These are phyloP conservation scores for Leucophenga maculata DNA, from an alignment of 2,888 invertebrate species.

Conservation along the genomic window DNA sequence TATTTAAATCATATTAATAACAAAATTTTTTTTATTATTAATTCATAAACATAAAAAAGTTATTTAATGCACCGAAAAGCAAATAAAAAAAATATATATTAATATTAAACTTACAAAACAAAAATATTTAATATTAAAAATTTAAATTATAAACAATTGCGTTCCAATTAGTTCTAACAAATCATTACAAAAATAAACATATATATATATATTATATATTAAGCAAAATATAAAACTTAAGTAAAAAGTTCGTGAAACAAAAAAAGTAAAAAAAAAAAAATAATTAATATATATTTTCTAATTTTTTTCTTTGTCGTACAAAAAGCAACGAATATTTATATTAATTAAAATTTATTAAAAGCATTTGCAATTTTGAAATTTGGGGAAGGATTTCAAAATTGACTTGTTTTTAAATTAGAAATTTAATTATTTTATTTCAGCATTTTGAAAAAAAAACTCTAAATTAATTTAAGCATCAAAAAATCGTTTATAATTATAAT, in stretches of 20 bases:
- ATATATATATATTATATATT: constrained; percentile 13
- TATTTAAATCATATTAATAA: constrained; percentile 46
- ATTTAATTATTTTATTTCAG: constrained; percentile 50
- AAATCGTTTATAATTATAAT: constrained; percentile 52
- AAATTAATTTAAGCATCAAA: constrained; percentile 50
- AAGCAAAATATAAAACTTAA: constrained; percentile 1
- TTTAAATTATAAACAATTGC: not conserved
- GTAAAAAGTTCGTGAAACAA: constrained; percentile 5
- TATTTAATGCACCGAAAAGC: constrained; percentile 4
- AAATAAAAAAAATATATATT: not conserved
- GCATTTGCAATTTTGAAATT: constrained; percentile 70
- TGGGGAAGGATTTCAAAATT: constrained; percentile 73
- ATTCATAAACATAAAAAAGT: not conserved
- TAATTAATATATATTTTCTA: constrained; percentile 49
- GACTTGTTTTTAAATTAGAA: constrained; percentile 57
- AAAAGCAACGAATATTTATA: constrained; percentile 64
- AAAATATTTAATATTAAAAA: too few relatives aligned
- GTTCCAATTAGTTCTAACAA: constrained; percentile 15
- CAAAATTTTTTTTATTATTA: constrained; percentile 38
- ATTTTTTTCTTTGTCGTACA: constrained; percentile 38
- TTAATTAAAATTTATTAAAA: constrained; percentile 53
- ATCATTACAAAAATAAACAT: not conserved
- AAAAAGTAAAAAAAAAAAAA: constrained; percentile 25
- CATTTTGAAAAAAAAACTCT: constrained; percentile 33
- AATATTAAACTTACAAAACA: too few relatives aligned